A percentile compares a stretch with the other conserved stretches of the same genome.
Evolutionary conservation across 2,888 invertebrate genomes (phyloP).

Genomic region (Amphiduros pacificus): DNA sequence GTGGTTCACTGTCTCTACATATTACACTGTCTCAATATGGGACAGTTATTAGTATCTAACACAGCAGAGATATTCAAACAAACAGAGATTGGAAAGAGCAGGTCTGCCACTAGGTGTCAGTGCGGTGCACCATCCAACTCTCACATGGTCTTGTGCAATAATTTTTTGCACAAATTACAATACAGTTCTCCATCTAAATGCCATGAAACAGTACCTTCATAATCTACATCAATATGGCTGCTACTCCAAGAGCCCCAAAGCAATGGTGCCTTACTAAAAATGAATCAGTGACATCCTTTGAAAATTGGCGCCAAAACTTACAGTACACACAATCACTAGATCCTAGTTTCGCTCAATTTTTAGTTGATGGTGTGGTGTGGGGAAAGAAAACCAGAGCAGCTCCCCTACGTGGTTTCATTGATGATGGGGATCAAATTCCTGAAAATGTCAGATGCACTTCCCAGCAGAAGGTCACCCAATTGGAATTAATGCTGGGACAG

Average conservation of each 20-base stretch:
- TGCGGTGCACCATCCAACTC: too few relatives aligned
- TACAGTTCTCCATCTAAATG: too few relatives aligned
- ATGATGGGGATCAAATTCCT: conserved; percentile 23
- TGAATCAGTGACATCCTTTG: conserved; percentile 31
- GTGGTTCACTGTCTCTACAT: too few relatives aligned
- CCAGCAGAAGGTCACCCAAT: conserved; percentile 22
- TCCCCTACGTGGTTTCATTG: conserved; percentile 18
- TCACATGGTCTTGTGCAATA: too few relatives aligned
- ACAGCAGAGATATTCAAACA: too few relatives aligned
- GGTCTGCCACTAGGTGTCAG: too few relatives aligned
- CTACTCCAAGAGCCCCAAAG: conserved; percentile 23
- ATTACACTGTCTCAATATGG: too few relatives aligned
- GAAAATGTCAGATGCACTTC: conserved; percentile 16
- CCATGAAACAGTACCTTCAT: too few relatives aligned
- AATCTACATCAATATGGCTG: too few relatives aligned
- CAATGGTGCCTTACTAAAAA: conserved; percentile 31
- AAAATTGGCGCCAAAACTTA: conserved; percentile 28
- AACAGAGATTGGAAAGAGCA: too few relatives aligned
- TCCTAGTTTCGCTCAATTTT: conserved; percentile 23
- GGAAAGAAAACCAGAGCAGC: conserved; percentile 20
- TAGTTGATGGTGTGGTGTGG: conserved; percentile 26
- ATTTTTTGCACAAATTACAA: too few relatives aligned
- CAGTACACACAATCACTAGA: conserved; percentile 27
- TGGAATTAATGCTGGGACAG: conserved; percentile 31
- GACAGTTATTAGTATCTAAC: too few relatives aligned